phyloP scores from a whole-genome alignment of 2,888 invertebrate genomes.

The Epistrophe eligans region DNA sequence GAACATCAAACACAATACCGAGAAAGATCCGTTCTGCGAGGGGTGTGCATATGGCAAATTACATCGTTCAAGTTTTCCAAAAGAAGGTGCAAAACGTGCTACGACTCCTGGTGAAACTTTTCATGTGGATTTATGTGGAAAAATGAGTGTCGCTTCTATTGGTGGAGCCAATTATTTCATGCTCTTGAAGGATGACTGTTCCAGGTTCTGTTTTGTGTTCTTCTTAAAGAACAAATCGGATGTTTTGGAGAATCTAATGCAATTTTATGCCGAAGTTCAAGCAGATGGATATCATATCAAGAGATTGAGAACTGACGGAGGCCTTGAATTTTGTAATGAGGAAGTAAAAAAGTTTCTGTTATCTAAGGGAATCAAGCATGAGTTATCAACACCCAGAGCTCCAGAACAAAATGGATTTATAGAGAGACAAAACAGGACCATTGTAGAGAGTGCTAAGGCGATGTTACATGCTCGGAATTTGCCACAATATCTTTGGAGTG shows the following conservation, averaged over 20 bases:
- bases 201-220: conserved; percentile 1
- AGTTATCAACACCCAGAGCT: conserved; percentile 41
- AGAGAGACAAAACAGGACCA: conserved; percentile 1
- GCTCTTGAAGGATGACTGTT: conserved; percentile 63
- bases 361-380: conserved; percentile 48
- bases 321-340: too few species aligned
- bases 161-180: conserved; percentile 77
- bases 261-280: conserved; percentile 53
- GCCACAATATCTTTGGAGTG: too few species aligned
- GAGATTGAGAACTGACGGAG: too few species aligned
- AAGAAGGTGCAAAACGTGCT: conserved; percentile 4
- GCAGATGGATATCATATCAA: conserved; percentile 29
- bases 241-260: conserved; percentile 35
- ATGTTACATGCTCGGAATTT: too few species aligned
- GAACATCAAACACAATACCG: too few species aligned
- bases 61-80: too few species aligned
- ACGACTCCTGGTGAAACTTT: too few species aligned
- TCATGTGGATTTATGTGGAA: too few species aligned
- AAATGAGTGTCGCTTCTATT: too few species aligned
- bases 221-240: conserved; percentile 72
- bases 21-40: too few species aligned
- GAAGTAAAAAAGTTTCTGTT: too few species aligned
- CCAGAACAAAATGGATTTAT: conserved; percentile 48
- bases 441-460: background rate
- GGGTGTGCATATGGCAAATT: too few species aligned